Base-by-base conservation (phyloP, 2,888 invertebrate genomes). In the Temnothorax ravouxi region DNA sequence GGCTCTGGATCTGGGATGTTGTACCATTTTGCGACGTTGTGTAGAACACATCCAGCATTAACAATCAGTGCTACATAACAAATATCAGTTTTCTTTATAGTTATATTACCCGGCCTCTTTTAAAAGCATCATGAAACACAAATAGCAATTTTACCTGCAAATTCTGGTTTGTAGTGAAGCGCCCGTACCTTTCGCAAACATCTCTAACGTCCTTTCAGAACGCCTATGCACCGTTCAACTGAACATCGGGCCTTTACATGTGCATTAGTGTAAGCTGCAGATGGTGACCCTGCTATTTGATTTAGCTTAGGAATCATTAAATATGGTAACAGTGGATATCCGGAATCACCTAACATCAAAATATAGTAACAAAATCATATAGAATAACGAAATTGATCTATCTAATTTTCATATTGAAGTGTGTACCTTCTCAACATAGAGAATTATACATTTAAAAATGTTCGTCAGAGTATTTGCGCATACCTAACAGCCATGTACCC, bases 131-230 rank as follows among this genome's bases (percentile, higher is more conserved):
- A 52, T 52, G 9, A 52, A 52, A 52, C 18, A 52, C 52, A 52
- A 52, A 52, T 52, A n/a, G n/a, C 9, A 52, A 56, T 4, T 18
- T 1, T 66, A 69, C 67, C 67, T 25, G 50, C 18, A 50, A 50
- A 69, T 34, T 85, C 71, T 62, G 83, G 85, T 59, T 50, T 34
- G 66, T 83, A 85, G 77, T 85, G 77, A 47, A 85, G 50, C n/a
- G 21, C 77, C 54, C 85, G 71, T 38, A 77, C 71, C 77, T 83
- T 85, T 25, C 77, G 52, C 13, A 85, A 72, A 56, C 83, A 85
- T 47, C 85, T 59, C 82, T 77, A 77, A 11, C 85, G 61, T 1
- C 76, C 84, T 67, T 84, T 84, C 5, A 82, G 44, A 13, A 82
- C 62, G 44, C 82, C 82, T 13, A 83, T 83, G 11, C 29, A n/a